phyloP scores from a whole-genome alignment of 2,888 invertebrate species.

The Nephrotoma appendiculata region DNA sequence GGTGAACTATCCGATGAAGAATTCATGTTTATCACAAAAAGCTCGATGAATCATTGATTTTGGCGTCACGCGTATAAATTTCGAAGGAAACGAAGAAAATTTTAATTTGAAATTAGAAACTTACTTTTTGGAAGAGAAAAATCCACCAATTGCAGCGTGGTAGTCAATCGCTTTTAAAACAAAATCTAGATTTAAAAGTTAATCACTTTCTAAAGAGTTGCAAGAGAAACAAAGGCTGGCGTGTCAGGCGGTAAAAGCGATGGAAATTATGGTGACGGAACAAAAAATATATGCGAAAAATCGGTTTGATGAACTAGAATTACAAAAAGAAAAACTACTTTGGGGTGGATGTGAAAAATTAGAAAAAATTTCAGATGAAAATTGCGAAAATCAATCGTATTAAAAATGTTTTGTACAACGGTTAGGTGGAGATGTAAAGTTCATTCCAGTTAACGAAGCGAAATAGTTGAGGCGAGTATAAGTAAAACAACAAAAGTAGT shows the following conservation, averaged over 20 bases:
- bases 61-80: conserved; percentile 75
- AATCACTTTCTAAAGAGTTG: conserved; percentile 59
- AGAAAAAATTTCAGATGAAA: conserved; percentile 29
- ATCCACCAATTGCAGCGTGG: conserved; percentile 36
- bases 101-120: conserved; percentile 82
- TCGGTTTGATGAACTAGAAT: conserved; percentile 21
- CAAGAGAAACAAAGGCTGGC: conserved; percentile 71
- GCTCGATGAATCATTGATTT: too few relatives aligned
- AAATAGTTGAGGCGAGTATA: too few relatives aligned
- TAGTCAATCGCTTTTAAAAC: conserved; percentile 35
- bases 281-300: conserved; percentile 33
- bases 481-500: too few relatives aligned
- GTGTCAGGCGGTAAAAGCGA: conserved; percentile 70
- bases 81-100: conserved; percentile 73
- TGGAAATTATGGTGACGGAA: conserved; percentile 56
- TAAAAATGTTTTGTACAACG: too few relatives aligned
- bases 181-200: conserved; percentile 53
- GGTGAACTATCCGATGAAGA: too few relatives aligned
- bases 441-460: too few relatives aligned
- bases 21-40: too few relatives aligned
- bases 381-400: too few relatives aligned
- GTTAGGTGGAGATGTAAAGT: conserved; percentile 30
- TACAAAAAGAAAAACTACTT: conserved; percentile 24
- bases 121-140: conserved; percentile 71
- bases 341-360: conserved; percentile 26